Base-by-base conservation (phyloP, 2,797 vertebrate species). In the Urophycis tenuis region DNA sequence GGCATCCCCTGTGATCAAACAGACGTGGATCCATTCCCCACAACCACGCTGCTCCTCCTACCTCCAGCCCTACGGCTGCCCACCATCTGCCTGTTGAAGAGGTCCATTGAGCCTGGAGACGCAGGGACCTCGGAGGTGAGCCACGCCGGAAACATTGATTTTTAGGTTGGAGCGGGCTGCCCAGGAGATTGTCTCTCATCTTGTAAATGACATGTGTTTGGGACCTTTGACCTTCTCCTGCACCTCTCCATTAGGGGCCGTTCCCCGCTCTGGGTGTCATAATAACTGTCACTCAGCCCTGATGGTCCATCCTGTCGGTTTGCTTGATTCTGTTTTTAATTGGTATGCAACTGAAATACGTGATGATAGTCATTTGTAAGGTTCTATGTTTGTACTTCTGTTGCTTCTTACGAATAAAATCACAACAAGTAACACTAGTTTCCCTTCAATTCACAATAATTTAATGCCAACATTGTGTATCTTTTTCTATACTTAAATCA, bases 81-180 rank as follows among this genome's bases (percentile, higher is more conserved):
- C 35, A 1, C 35, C 35, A 36, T 67, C 60, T 67, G 53, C 53
- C n/a, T 29, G 53, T n/a, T 64, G 32, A 34, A 60, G 35, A 75
- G 69, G 73, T 69, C 72, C 41, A 33, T 75, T 83, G 76, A 72
- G 74, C 32, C 78, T 35, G 49, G 1, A 77, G n/a, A 72, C 53
- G 6, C 72, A 22, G 75, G 74, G 78, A 17, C 35, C 39, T 79
- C 19, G 67, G 74, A 17, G 25, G 53, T 80, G 75, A 84, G 79
- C 74, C 45, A 25, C 1, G 81, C 79, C 83, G 78, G 49, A 74
- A 22, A 2, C 85, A 92, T 90, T 91, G 90, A 91, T 91, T 88
- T 88, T 88, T 77, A 72, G 75, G 80, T 81, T 79, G 41, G 76
- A 76, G 71, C 71, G 75, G 78, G 53, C 74, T 78, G 49, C 71